Conservation (phyloP, 2,797 vertebrate genomes). For the Sebastes dallii region DNA sequence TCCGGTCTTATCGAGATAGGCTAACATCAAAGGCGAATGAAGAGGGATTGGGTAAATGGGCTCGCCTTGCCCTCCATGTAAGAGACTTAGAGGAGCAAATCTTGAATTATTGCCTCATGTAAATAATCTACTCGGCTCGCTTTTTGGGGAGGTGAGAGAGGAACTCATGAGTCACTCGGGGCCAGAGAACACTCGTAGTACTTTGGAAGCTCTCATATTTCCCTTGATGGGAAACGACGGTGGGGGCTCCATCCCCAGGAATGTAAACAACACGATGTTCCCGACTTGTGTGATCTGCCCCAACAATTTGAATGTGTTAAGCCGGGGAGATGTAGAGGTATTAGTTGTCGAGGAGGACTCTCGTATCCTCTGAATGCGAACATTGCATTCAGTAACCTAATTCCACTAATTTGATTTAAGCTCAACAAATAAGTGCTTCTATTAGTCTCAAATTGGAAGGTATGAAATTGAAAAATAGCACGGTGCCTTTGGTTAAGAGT, state of each 20-base stretch:
- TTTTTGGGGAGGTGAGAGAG: constrained; percentile 52
- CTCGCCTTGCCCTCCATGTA: constrained; percentile 69
- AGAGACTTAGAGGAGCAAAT: constrained; percentile 76
- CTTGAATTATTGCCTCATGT: constrained; percentile 81
- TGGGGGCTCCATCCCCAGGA: constrained; percentile 64
- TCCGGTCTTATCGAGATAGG: constrained; percentile 79
- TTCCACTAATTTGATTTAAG: constrained; percentile 58
- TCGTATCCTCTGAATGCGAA: constrained; percentile 45
- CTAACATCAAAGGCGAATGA: constrained; percentile 80
- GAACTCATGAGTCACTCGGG: constrained; percentile 72
- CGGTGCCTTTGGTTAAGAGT: constrained; percentile 33
- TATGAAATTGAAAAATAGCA: constrained; percentile 58
- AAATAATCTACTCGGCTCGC: constrained; percentile 75
- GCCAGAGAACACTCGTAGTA: constrained; percentile 69
- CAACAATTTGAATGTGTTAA: constrained; percentile 46
- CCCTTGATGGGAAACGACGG: constrained; percentile 69
- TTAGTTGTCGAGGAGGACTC: constrained; percentile 31
- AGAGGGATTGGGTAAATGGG: constrained; percentile 77
- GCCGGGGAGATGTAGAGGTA: constrained; percentile 26
- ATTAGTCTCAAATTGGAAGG: constrained; percentile 54
- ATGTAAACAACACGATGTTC: constrained; percentile 74
- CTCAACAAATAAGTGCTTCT: constrained; percentile 52
- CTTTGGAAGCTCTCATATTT: constrained; percentile 76
- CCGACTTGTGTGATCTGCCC: constrained; percentile 64
- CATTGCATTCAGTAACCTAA: constrained; percentile 44